Conservation (phyloP, 2,888 invertebrate species). For the Meandrusa payeni region DNA sequence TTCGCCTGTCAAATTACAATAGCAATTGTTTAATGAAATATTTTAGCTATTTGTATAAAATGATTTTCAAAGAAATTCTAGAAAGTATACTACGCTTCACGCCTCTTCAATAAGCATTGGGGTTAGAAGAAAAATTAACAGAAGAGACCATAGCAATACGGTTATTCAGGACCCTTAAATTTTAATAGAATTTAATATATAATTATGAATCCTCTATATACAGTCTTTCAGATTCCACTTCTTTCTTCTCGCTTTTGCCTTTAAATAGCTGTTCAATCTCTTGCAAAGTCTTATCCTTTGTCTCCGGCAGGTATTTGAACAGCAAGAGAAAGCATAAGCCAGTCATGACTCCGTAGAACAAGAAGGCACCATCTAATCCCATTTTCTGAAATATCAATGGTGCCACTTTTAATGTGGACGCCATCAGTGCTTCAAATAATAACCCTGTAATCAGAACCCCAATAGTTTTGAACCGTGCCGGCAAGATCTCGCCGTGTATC, state of each 20-base stretch:
- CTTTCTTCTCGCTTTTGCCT: neutral
- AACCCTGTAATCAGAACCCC: slow-evolving; percentile 32
- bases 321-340: slow-evolving; percentile 34
- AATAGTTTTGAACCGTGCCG: slow-evolving; percentile 34
- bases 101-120: no score
- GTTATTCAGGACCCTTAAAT: no score
- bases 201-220: neutral
- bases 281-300: slow-evolving; percentile 36
- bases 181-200: no score
- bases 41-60: no score
- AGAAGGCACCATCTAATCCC: slow-evolving; percentile 38
- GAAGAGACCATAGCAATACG: no score
- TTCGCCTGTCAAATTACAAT: no score
- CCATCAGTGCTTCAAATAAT: slow-evolving; percentile 33
- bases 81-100: no score
- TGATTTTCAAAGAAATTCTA: no score
- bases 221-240: neutral
- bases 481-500: slow-evolving; percentile 41
- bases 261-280: slow-evolving; percentile 40
- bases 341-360: slow-evolving; percentile 38
- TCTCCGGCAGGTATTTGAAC: slow-evolving; percentile 41
- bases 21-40: no score
- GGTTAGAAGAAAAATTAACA: no score
- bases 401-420: slow-evolving; percentile 38
- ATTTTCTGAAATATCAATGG: slow-evolving; percentile 36